A percentile compares a stretch with the other conserved stretches of the same genome.
Conservation (phyloP, 2,888 invertebrate genomes). For the Trachelus tabidus region DNA sequence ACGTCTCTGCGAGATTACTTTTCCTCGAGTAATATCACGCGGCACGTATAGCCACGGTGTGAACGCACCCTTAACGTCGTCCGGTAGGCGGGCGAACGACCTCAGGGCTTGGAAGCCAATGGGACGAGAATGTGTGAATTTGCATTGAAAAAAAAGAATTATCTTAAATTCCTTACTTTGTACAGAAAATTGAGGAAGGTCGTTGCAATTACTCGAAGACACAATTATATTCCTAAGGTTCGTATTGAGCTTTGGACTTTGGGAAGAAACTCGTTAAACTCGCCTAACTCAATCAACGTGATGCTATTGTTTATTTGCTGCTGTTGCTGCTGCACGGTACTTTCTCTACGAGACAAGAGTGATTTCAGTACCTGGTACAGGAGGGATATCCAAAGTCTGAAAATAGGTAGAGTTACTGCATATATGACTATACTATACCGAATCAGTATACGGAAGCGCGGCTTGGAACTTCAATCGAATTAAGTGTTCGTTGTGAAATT, state of each 20-base stretch:
- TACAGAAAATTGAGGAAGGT: background rate
- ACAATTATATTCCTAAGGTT: background rate
- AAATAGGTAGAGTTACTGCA: background rate
- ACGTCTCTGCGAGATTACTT: conserved; percentile 8
- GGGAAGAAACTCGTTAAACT: background rate
- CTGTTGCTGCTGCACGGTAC: background rate
- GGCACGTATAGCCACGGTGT: background rate
- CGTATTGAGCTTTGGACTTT: background rate
- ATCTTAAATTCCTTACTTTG: background rate
- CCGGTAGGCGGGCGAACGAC: background rate
- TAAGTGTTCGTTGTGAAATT: conserved; percentile 5
- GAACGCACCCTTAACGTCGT: background rate
- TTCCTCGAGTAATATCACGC: background rate
- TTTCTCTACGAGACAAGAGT: background rate
- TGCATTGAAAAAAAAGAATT: background rate
- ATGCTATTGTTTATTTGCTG: background rate
- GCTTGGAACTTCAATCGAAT: conserved; percentile 15
- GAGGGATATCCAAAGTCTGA: background rate
- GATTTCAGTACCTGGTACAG: background rate
- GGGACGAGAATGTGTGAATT: background rate
- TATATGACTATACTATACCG: background rate
- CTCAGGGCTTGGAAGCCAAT: background rate
- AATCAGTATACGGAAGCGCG: background rate
- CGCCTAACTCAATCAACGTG: background rate
- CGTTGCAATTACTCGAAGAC: background rate